Conservation (phyloP, 2,888 invertebrate genomes). For the Lithophane leautieri region DNA sequence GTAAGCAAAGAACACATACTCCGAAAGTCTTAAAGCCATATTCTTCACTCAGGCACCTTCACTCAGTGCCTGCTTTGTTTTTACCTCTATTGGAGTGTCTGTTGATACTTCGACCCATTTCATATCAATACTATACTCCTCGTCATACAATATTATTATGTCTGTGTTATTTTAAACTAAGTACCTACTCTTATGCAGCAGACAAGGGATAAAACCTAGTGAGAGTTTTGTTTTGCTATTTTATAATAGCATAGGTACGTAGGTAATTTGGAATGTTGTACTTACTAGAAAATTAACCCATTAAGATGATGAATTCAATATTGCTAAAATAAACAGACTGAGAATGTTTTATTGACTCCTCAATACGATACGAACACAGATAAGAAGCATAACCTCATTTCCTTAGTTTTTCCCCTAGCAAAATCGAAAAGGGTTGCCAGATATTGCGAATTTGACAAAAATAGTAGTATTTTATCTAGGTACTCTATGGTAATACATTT, state of each 20-base stretch:
- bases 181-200: conserved; percentile 1
- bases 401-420: conserved; percentile 24
- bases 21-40: neutral
- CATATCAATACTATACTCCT: conserved; percentile 20
- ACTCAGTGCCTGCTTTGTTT: neutral
- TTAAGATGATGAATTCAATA: neutral
- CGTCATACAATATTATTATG: conserved; percentile 10
- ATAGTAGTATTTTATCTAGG: neutral
- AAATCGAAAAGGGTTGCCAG: conserved; percentile 42
- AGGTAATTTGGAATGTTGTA: neutral
- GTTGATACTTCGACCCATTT: conserved; percentile 27
- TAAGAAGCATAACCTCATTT: neutral
- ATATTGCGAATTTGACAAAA: neutral
- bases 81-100: conserved; percentile 1
- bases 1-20: neutral
- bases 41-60: neutral
- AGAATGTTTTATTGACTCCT: conserved; percentile 24
- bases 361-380: neutral
- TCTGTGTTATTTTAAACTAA: conserved; percentile 23
- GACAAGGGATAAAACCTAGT: conserved; percentile 12
- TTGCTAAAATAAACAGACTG: neutral
- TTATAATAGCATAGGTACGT: neutral
- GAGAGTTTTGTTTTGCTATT: neutral
- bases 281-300: too few species aligned
- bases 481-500: neutral